Evolutionary conservation across 1,140 invertebrate genomes (phyloP).

Genomic region (Lutraria rhynchaena): DNA sequence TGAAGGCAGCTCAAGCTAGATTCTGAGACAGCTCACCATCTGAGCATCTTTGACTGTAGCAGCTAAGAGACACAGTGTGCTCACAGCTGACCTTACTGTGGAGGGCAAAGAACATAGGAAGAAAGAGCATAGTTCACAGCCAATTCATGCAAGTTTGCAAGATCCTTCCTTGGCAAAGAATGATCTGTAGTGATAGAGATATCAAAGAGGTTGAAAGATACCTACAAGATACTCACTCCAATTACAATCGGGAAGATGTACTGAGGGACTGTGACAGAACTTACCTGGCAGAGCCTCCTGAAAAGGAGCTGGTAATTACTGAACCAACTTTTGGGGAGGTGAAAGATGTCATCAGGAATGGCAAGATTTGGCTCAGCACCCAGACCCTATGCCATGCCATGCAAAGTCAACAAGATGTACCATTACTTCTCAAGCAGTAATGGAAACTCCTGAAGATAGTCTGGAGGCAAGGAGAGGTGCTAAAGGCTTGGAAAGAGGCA

Average conservation of each 20-base stretch:
- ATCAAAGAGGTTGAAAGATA: slow-evolving; percentile 42
- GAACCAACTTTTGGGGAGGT: slow-evolving; percentile 35
- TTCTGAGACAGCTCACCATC: not conserved
- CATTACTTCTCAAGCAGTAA: too few species aligned
- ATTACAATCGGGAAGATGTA: slow-evolving; percentile 8
- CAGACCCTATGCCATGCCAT: slow-evolving; percentile 37
- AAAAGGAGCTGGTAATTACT: slow-evolving; percentile 18
- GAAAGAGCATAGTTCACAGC: slow-evolving; percentile 27
- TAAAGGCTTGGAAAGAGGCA: slow-evolving; percentile 15
- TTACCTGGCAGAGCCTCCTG: slow-evolving; percentile 1
- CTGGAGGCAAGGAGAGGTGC: slow-evolving; percentile 16
- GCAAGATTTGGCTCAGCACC: slow-evolving; percentile 12
- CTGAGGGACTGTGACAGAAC: slow-evolving; percentile 16
- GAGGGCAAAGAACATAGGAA: slow-evolving; percentile 28
- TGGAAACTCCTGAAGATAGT: slow-evolving; percentile 16
- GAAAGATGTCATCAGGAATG: slow-evolving; percentile 27
- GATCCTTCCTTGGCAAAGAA: slow-evolving; percentile 39
- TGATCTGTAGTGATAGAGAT: not conserved
- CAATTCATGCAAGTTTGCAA: slow-evolving; percentile 42
- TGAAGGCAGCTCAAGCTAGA: slow-evolving; percentile 30
- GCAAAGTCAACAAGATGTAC: slow-evolving; percentile 51
- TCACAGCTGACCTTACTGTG: slow-evolving; percentile 24
- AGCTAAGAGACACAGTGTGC: slow-evolving; percentile 33
- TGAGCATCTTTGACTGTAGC: slow-evolving; percentile 11
- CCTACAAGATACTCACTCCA: slow-evolving; percentile 19